Evolutionary conservation across 2,888 invertebrate genomes (phyloP).

Genomic region (Dusona sp.): DNA sequence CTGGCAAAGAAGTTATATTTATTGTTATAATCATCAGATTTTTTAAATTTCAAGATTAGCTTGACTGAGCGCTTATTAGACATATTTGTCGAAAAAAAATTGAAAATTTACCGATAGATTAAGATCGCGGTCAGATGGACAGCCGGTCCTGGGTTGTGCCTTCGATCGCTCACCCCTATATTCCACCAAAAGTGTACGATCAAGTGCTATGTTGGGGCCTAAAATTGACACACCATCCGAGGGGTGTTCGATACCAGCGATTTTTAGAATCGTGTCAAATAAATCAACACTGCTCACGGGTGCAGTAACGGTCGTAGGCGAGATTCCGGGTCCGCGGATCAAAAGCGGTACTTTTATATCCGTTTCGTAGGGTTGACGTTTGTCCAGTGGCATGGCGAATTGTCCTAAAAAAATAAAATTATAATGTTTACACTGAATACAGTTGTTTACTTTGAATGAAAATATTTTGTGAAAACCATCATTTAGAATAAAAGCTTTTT

Average conservation of each 20-base stretch:
- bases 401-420: conserved; percentile 87
- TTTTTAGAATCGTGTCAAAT: conserved; percentile 92
- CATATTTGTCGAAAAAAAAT: background rate
- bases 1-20: too few relatives aligned
- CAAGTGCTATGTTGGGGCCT: conserved; percentile 76
- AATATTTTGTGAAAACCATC: background rate
- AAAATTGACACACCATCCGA: conserved; percentile 80
- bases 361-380: conserved; percentile 95
- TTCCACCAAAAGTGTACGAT: conserved; percentile 90
- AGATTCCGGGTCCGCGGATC: conserved; percentile 91
- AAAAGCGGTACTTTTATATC: conserved; percentile 94
- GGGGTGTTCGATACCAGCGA: conserved; percentile 87
- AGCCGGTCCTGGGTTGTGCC: conserved; percentile 86
- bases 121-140: conserved; percentile 88
- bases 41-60: background rate
- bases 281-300: conserved; percentile 93
- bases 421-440: background rate
- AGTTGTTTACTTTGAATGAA: too few relatives aligned
- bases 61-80: background rate
- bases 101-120: conserved; percentile 86
- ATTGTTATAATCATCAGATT: background rate
- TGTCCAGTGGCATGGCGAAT: conserved; percentile 95
- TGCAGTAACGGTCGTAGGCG: conserved; percentile 84
- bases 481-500: background rate
- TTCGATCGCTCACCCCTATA: conserved; percentile 92